Evolutionary conservation across 2,888 invertebrate species (phyloP), one percentile per base, ranked within the genome.

Genomic region (Lapara coniferarum): DNA sequence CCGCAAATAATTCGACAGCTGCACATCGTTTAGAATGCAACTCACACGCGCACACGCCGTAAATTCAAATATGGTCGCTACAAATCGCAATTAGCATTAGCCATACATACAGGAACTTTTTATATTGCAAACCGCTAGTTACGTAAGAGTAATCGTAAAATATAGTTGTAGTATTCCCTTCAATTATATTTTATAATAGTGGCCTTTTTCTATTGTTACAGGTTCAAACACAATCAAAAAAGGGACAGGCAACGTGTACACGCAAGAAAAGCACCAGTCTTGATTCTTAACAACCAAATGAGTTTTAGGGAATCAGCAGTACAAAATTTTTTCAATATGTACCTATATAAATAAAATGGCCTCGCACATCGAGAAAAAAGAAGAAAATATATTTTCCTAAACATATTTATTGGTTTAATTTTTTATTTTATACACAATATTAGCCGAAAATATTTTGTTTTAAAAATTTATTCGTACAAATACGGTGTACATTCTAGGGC

Each of bases 81-180:
- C 90, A 88, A 87, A 91, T 90, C 90, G 88, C 90, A 90, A 92
- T 91, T 89, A 92, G 86, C 86, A 88, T 90, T 81, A 74, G 77
- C 84, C 81, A 73, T 77, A 78, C 73, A 79, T 74, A 75, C 72
- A 78, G 74, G 72, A 79, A 80, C 79, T 85, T 85, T 86, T 85
- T 85, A 78, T 78, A 78, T 77, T 71, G 77, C 72, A 76, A 78
- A 77, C 71, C 69, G 72, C 74, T 74, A 74, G 77, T 82, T 84
- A 82, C 75, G 80, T 78, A 82, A 82, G 71, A 74, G 67, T 72
- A 73, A 75, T 79, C 75, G 74, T 72, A 72, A 72, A 37, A 3
- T 37, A 72, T 75, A 19, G 12, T 19, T 19, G 57, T 70, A 55
- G 44, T 63, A 49, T 63, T 13, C 44, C 16, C n/a, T 10, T 52